Conservation (phyloP, 2,888 invertebrate species). For the Diarsia dahlii region DNA sequence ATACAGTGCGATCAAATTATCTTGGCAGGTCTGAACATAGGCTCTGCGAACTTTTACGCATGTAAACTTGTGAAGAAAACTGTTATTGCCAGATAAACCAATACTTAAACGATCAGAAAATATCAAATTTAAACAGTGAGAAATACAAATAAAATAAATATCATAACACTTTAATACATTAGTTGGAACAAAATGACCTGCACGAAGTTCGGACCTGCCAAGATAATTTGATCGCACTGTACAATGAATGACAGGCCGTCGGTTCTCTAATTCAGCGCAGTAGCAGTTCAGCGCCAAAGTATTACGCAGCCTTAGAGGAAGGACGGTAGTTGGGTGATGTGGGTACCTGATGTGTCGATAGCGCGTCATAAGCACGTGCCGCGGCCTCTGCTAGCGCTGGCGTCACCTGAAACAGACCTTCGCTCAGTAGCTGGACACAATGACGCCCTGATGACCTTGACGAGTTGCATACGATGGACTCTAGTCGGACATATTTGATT, state of each 20-base stretch:
- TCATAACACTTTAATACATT: too few relatives aligned
- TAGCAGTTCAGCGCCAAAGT: neutral
- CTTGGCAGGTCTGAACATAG: too few relatives aligned
- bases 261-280: neutral
- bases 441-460: neutral
- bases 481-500: neutral
- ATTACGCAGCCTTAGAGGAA: slow-evolving; percentile 8
- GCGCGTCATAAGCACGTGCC: slow-evolving; percentile 78
- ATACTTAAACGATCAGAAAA: too few relatives aligned
- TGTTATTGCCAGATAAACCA: too few relatives aligned
- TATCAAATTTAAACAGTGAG: too few relatives aligned
- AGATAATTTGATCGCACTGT: too few relatives aligned
- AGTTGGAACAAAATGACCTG: too few relatives aligned
- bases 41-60: too few relatives aligned
- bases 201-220: too few relatives aligned
- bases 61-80: too few relatives aligned
- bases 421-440: slow-evolving; percentile 43
- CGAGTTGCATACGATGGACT: neutral
- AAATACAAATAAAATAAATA: too few relatives aligned
- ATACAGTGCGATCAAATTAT: too few relatives aligned
- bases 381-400: slow-evolving; percentile 64
- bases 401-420: slow-evolving; percentile 76
- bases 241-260: slow-evolving; percentile 7
- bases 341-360: slow-evolving; percentile 69
- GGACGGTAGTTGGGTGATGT: slow-evolving; percentile 15